Percentiles rank a stretch among this genome's conserved stretches.
phyloP scores from a whole-genome alignment of 2,113 vertebrate genomes.

The Sander lucioperca region DNA sequence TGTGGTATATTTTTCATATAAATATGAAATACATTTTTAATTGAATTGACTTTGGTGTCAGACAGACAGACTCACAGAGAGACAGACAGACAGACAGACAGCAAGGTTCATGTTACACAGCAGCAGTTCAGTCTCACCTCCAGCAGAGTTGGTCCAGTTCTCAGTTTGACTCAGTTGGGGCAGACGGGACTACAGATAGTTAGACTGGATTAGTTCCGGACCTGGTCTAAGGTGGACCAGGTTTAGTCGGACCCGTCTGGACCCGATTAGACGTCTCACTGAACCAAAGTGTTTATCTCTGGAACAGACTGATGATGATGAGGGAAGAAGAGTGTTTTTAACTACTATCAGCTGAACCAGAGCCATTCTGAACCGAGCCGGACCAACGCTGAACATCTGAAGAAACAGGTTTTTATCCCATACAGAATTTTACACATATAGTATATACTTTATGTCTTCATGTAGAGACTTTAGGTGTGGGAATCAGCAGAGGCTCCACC shows the following conservation, averaged over 20 bases:
- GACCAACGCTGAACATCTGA: conserved; percentile 29
- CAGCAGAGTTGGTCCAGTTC: conserved; percentile 29
- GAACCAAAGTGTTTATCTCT: not conserved
- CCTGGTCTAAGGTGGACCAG: conserved; percentile 6
- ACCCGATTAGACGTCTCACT: not conserved
- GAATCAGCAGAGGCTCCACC: too few relatives aligned
- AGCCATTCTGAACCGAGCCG: not conserved
- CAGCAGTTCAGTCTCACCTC: conserved; percentile 40
- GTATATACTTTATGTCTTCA: not conserved
- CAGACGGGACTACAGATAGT: not conserved
- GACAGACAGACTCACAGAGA: too few relatives aligned
- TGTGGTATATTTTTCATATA: not conserved
- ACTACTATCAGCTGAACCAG: conserved; percentile 7
- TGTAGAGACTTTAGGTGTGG: not conserved
- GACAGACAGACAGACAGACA: too few relatives aligned
- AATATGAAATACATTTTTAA: not conserved
- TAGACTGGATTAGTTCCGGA: not conserved
- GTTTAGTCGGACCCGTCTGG: not conserved
- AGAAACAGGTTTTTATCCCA: conserved; percentile 40
- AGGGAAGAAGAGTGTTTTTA: not conserved
- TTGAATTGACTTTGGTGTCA: not conserved
- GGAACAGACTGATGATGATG: conserved; percentile 16
- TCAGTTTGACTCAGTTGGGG: not conserved
- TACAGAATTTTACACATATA: not conserved
- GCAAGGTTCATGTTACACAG: conserved; percentile 53